phyloP scores from a whole-genome alignment of 2,113 vertebrate species.

The Aegotheles bennettii region DNA sequence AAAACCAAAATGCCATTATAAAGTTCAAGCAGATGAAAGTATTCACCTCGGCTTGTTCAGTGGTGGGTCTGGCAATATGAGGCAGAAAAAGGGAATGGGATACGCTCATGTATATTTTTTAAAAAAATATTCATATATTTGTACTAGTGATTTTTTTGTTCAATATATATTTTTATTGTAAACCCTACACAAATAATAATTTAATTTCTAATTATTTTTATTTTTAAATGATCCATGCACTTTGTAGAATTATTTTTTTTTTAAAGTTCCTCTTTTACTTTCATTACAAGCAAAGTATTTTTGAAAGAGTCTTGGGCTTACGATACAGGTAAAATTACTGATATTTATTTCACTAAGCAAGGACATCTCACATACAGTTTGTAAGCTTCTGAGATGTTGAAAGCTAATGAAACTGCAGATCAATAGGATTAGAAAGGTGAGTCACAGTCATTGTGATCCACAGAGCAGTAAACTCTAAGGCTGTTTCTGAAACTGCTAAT shows the following conservation, averaged over 20 bases:
- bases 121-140: background rate
- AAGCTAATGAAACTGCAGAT: constrained; percentile 24
- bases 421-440: background rate
- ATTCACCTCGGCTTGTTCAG: background rate
- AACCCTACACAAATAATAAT: background rate
- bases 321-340: background rate
- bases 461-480: background rate
- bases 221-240: background rate
- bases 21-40: background rate
- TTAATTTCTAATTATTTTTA: background rate
- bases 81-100: background rate
- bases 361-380: background rate
- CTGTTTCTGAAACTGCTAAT: background rate
- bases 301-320: background rate
- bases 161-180: background rate
- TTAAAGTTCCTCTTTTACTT: background rate
- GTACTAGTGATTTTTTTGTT: background rate
- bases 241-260: background rate
- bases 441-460: background rate
- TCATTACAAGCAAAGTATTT: background rate
- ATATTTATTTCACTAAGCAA: background rate
- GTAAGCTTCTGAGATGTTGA: background rate
- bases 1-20: background rate
- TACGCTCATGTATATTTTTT: fast-evolving
- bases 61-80: background rate